phyloP scores from a whole-genome alignment of 2,797 vertebrate genomes.

The Danionella dracula region DNA sequence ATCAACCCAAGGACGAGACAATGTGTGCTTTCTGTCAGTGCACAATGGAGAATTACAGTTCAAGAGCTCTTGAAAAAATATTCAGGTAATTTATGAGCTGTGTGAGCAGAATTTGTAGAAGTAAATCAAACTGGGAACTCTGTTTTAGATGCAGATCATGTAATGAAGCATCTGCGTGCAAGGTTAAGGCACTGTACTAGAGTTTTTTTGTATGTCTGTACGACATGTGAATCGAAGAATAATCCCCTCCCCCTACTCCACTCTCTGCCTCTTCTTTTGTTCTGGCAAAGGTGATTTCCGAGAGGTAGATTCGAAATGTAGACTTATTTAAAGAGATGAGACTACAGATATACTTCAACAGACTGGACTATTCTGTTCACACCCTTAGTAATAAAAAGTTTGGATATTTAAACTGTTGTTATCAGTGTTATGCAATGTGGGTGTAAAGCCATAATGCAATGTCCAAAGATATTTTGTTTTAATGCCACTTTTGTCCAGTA shows the following conservation, averaged over 20 bases:
- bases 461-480: no score
- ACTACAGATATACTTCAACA: no score
- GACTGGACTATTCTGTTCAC: no score
- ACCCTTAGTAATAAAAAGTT: no score
- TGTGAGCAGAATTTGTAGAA: not conserved
- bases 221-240: not conserved
- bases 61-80: constrained; percentile 10
- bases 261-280: constrained; percentile 17
- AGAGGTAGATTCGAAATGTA: no score
- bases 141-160: not conserved
- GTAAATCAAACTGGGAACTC: not conserved
- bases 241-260: not conserved
- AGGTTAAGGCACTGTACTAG: constrained; percentile 12
- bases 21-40: not conserved
- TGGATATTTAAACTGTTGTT: no score
- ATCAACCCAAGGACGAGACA: constrained; percentile 30
- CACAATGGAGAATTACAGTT: not conserved
- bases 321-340: no score
- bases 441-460: no score
- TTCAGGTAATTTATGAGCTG: not conserved
- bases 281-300: constrained; percentile 26
- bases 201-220: not conserved
- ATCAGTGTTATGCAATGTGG: no score
- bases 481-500: no score
- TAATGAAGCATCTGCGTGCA: not conserved